phyloP scores from a whole-genome alignment of 2,888 invertebrate species.

The Leptinotarsa haldemani region DNA sequence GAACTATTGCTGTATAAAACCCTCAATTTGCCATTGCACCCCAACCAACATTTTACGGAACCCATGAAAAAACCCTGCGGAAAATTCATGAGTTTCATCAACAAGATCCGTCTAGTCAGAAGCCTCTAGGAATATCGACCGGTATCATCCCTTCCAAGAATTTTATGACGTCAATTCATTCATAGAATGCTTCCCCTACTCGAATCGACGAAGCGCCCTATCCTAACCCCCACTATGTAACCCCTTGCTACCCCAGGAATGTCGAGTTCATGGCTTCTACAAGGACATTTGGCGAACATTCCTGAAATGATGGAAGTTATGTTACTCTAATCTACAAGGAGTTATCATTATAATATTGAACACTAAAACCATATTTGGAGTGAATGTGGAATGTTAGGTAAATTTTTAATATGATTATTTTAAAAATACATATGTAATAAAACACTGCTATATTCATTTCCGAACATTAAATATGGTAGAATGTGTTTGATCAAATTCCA shows the following conservation, averaged over 20 bases:
- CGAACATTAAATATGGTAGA: no score
- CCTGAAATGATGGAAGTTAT: constrained; percentile 21
- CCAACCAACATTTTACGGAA: no score
- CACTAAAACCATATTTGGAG: neutral
- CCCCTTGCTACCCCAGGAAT: constrained; percentile 9
- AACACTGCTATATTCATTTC: no score
- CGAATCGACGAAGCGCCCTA: constrained; percentile 43
- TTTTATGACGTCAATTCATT: constrained; percentile 55
- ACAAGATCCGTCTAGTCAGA: constrained; percentile 16
- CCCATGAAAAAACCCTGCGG: neutral
- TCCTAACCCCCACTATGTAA: constrained; percentile 33
- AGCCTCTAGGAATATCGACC: constrained; percentile 24
- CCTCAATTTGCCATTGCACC: no score
- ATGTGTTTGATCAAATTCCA: no score
- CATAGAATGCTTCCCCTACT: constrained; percentile 51
- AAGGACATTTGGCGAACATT: constrained; percentile 31
- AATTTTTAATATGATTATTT: neutral
- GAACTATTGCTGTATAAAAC: no score
- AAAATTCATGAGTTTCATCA: neutral
- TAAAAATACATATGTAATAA: neutral
- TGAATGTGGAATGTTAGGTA: neutral
- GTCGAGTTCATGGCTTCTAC: constrained; percentile 37
- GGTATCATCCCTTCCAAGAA: constrained; percentile 27
- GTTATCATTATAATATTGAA: constrained; percentile 12
- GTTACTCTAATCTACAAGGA: constrained; percentile 21